Base-by-base conservation (phyloP, 2,797 vertebrate species). In the Myioborus miniatus region DNA sequence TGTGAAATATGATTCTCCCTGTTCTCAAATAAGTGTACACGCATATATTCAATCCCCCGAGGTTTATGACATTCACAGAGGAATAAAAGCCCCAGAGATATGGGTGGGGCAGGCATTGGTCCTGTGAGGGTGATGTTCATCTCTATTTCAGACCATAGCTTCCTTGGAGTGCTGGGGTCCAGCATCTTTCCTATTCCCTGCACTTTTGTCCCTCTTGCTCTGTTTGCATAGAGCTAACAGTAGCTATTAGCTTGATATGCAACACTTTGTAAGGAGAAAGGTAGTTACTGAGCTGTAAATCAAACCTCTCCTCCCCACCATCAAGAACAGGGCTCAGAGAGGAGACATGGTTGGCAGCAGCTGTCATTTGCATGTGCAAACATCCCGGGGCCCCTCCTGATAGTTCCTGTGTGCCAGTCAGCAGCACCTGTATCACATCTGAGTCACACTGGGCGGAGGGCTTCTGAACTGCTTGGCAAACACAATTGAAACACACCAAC, bases 361-460 rank as follows among this genome's bases (percentile, higher is more conserved):
- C 59, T 17, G 15, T 37, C 23, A 12, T 64, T 37, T 89, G 50
- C 34, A 29, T 0, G 2, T 1, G 6, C 8, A 7, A 43, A 29
- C 22, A 19, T 20, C 43, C 34, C 1, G 3, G 53, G 46, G 34
- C 32, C 26, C 17, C 37, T 65, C 39, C 41, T 32, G 11, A 13
- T 1, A 22, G 24, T 36, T 83, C 37, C 80, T 50, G 39, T 7
- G 3, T 62, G 32, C 32, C 14, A 2, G 1, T 6, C 46, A 11
- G 41, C 65, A 58, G 32, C 29, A 11, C 6, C 0, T 1, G 1
- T 9, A 1, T 39, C 1, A 3, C 14, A 4, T 12, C 20, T 7
- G 52, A 74, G 39, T 60, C 60, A 74, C 36, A 11, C 3, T 8
- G 43, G 43, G 30, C 41, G 18, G 26, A 78, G 16, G 19, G 24